phyloP scores from a whole-genome alignment of 2,797 vertebrate species.

The Spinibarbus caldwelli region DNA sequence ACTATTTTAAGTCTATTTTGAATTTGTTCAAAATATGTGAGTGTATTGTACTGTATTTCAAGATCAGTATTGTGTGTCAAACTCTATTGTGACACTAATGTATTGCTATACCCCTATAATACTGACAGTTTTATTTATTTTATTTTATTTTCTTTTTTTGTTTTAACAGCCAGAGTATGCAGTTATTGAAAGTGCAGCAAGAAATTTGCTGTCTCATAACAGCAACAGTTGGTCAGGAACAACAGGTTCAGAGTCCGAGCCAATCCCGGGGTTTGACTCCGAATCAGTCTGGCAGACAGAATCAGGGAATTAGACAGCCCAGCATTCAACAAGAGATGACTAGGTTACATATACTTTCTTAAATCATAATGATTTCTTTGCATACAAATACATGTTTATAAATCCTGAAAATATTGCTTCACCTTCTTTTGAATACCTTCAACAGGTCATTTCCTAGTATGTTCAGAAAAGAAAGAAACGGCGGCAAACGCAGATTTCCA shows the following conservation, averaged over 20 bases:
- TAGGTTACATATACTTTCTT: background rate
- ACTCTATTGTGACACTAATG: background rate
- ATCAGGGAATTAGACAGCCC: background rate
- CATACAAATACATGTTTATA: background rate
- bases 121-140: background rate
- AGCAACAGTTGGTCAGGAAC: background rate
- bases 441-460: background rate
- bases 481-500: background rate
- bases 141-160: background rate
- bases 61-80: no score
- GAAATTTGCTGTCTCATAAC: background rate
- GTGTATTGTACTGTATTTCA: no score
- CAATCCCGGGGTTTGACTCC: background rate
- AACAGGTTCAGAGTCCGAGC: background rate
- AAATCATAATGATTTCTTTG: background rate
- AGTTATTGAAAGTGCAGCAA: constrained; percentile 16
- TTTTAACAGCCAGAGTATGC: background rate
- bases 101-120: background rate
- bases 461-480: constrained; percentile 9
- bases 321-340: background rate
- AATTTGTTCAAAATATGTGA: no score
- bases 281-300: background rate
- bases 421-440: background rate
- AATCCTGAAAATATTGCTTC: background rate
- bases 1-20: no score